Percentiles rank a stretch among this genome's conserved stretches.
Conservation (phyloP, 2,113 vertebrate species). For the Pandion haliaetus region DNA sequence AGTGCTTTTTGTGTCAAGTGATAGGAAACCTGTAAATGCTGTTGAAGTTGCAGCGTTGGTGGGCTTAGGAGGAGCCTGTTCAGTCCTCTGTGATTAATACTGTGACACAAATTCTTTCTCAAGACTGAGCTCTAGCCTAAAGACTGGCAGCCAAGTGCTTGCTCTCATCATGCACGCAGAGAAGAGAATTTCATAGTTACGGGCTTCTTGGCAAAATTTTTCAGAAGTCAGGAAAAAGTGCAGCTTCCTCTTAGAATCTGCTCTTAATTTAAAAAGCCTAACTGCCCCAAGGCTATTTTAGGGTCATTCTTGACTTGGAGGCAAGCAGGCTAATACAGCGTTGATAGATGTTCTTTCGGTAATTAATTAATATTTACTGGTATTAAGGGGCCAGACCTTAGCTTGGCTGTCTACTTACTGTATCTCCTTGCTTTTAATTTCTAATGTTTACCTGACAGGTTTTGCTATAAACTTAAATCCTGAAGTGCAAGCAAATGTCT, state of each 20-base stretch:
- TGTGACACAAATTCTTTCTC: no score
- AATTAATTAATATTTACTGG: slow-evolving; percentile 15
- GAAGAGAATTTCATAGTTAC: background rate
- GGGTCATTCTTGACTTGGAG: background rate
- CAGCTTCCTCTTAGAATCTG: background rate
- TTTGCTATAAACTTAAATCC: background rate
- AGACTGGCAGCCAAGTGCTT: no score
- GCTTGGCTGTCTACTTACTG: background rate
- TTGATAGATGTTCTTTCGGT: background rate
- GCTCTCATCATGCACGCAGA: accelerated
- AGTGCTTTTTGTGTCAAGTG: background rate
- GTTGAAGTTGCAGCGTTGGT: background rate
- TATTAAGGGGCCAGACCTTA: background rate
- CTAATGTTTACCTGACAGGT: background rate
- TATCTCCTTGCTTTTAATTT: background rate
- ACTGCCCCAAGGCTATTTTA: background rate
- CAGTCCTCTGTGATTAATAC: background rate
- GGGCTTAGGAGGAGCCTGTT: background rate
- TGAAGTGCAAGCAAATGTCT: background rate
- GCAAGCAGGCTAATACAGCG: accelerated
- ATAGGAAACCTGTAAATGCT: background rate
- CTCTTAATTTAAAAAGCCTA: background rate
- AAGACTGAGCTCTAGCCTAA: background rate
- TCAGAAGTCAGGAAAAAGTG: background rate
- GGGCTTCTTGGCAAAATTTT: background rate